Evolutionary conservation across 2,113 vertebrate species (phyloP), one percentile per base, ranked within the genome.

Genomic region (Gyps fulvus): DNA sequence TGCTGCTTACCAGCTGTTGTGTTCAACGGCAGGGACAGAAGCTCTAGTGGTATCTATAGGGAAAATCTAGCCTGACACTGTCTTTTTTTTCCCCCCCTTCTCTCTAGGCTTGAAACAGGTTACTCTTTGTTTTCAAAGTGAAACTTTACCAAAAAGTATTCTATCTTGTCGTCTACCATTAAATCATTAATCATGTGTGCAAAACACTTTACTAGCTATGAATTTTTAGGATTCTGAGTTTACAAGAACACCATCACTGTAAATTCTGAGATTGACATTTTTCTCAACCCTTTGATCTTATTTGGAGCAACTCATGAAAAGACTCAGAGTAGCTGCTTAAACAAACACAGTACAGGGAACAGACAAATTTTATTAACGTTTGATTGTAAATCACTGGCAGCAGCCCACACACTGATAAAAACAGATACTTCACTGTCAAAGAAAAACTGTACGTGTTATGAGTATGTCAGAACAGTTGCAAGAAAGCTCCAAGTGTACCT

Each of bases 1-100:
- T 90, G 98, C 98, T 98, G 98, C 98, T 98, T 98, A 98, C 99
- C 99, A 99, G 99, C 99, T 99, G 99, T 98, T 99, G 96, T 96
- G 98, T 93, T 96, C 95, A 96, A 97, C 97, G 88, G 96, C 61
- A 90, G 97, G 97, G 97, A 97, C 89, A 98, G 97, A 97, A 97
- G 97, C 93, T 92, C 90, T 95, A 61, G 40, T 91, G 90, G 91
- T 98, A 98, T 98, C 98, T 98, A 83, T 17, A 94, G 65, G 92
- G 93, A 67, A 98, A 98, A 98, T 97, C 98, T 98, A 97, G 97
- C 96, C 97, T 96, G 91, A 86, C 70, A 91, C 94, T 94, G 92
- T 87, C 26, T 2, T 54, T 43, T 82, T 47, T 76, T 69, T 3
- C 5, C 57, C 82, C 25, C 82, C 25, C 20, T 50, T 67, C 83